These are phyloP conservation scores for Disparrhopalites patrizii DNA, from an alignment of 2,888 invertebrate genomes.

Conservation along the genomic window DNA sequence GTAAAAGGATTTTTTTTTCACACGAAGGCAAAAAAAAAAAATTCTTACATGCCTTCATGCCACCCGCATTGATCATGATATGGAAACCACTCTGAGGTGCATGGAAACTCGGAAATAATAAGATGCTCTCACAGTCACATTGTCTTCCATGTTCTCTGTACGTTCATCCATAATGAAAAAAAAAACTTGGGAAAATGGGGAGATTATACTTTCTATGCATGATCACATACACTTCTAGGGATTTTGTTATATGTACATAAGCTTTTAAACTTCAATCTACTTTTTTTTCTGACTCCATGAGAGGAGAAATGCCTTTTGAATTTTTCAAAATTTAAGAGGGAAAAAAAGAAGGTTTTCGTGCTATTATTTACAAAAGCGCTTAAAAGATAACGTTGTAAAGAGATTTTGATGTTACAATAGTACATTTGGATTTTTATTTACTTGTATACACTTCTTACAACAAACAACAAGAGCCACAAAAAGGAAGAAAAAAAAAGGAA, in stretches of 20 bases:
- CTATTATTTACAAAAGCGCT: no score
- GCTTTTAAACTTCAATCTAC: not conserved
- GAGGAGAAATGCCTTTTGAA: not conserved
- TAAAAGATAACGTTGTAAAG: no score
- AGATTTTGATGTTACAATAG: no score
- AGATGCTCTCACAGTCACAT: not conserved
- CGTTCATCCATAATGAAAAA: no score
- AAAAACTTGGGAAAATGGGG: not conserved
- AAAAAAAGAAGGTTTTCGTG: no score
- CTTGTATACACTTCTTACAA: no score
- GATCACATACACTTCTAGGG: not conserved
- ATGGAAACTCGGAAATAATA: no score
- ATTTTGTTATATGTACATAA: no score
- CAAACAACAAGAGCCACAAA: no score
- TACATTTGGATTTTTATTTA: no score
- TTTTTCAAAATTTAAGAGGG: no score
- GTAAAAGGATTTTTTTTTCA: slow-evolving; percentile 7
- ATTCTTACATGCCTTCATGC: not conserved
- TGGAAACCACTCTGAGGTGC: not conserved
- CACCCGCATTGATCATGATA: slow-evolving; percentile 10
- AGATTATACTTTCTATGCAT: not conserved
- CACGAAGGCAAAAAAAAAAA: not conserved
- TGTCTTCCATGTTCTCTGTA: not conserved
- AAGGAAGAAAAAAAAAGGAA: no score
- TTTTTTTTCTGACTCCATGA: not conserved